Conservation (phyloP, 1,140 invertebrate genomes). For the Hermatobates lingyangjiaoensis region DNA sequence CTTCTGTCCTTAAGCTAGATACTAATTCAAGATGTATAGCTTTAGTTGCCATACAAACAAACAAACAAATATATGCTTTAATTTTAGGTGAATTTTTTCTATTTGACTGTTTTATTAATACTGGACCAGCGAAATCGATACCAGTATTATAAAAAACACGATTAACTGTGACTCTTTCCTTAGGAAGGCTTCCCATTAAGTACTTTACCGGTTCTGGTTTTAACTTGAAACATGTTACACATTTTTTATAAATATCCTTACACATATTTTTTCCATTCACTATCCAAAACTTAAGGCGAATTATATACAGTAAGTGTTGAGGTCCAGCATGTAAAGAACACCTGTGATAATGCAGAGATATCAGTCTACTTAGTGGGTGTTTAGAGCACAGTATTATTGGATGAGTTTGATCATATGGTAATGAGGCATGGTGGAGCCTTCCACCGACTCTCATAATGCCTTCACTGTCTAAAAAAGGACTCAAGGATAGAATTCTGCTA, state of each 20-base stretch:
- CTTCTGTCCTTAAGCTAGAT: conserved; percentile 21
- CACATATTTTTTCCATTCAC: neutral
- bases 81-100: neutral
- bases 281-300: neutral
- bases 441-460: neutral
- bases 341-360: neutral
- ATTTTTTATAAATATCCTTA: neutral
- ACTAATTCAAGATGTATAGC: conserved; percentile 20
- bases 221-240: neutral
- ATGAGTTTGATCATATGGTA: neutral
- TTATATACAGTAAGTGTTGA: neutral
- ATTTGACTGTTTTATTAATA: conserved; percentile 2
- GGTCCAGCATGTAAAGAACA: neutral
- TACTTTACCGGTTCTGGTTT: neutral
- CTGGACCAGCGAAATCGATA: conserved; percentile 16
- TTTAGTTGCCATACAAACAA: conserved; percentile 18
- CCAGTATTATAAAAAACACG: conserved; percentile 22
- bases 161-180: conserved; percentile 22
- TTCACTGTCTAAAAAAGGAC: neutral
- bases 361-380: neutral
- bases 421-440: neutral
- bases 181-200: neutral
- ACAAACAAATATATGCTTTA: conserved; percentile 14
- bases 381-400: neutral
- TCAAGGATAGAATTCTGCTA: neutral